Evolutionary conservation across 64 coral and sea anemone genomes (phyloP), one percentile per base, ranked within the genome.

Genomic region (Porites australiensis): DNA sequence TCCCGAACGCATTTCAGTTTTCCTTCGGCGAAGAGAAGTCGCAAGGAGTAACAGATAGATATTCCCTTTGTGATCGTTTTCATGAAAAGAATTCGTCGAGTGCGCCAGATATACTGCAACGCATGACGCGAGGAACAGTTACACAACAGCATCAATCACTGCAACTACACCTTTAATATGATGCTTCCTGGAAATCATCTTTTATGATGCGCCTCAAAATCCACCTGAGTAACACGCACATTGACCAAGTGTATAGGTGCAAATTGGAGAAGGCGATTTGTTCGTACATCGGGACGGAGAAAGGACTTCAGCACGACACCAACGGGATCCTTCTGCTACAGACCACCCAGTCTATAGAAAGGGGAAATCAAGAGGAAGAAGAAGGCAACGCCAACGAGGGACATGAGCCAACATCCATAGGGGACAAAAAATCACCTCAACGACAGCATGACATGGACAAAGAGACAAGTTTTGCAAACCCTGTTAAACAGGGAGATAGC

Each of bases 121-220:
- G 46, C 3, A 23, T 51, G 6, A 66, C 61, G 10, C 43, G 82
- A 86, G 19, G 82, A 86, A 50, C 82, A 86, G 47, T 48, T 86
- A 18, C 82, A 66, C 63, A 86, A 13, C n/a, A 27, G 21, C 2
- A 64, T 86, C 10, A 46, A 70, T 49, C 47, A 64, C 5, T 86
- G 18, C 48, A 86, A 86, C 23, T 86, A 86, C 58, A 69, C 21
- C 3, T 46, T 86, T 2, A 86, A 86, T 46, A 86, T 15, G 11
- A 86, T 86, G 82, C 22, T 44, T 3, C 82, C 82, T 69, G 62
- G 13, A 48, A 62, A 86, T 66, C 82, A 86, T 46, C 48, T 86
- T 86, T 86, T 55, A 86, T 86, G 82, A 86, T 67, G 82, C 61
- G 82, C 2, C 61, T 86, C 2, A 86, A 86, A 19, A 86, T 86